These are phyloP conservation scores for Lepidotrigona ventralis DNA, from an alignment of 1,140 invertebrate genomes.

Conservation along the genomic window DNA sequence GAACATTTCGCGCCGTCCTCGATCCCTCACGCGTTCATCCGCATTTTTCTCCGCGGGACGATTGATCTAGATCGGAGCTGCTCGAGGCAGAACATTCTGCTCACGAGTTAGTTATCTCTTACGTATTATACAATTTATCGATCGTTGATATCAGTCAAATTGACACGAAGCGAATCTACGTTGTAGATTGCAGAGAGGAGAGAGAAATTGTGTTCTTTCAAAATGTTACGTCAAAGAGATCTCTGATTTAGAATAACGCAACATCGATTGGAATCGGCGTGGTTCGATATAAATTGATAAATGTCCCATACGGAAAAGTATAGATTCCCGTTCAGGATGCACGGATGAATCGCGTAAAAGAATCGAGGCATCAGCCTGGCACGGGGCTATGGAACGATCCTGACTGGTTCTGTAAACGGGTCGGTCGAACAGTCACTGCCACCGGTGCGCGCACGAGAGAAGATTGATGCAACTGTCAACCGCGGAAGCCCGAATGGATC, in stretches of 20 bases:
- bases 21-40: not conserved
- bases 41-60: not conserved
- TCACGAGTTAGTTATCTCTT: not conserved
- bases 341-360: not conserved
- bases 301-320: not conserved
- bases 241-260: not conserved
- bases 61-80: not conserved
- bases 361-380: not conserved
- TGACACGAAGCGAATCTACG: not conserved
- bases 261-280: not conserved
- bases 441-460: constrained; percentile 41
- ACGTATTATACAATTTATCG: not conserved
- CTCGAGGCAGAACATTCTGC: not conserved
- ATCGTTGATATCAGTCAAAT: not conserved
- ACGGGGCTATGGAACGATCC: constrained; percentile 23
- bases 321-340: not conserved
- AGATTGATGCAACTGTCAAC: constrained; percentile 61
- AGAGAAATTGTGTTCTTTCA: not conserved
- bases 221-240: not conserved
- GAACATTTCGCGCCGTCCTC: not conserved
- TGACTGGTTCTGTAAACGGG: constrained; percentile 34
- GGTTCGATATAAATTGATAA: not conserved
- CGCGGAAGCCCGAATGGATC: constrained; percentile 46
- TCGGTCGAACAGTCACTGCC: constrained; percentile 60
- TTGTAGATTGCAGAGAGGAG: not conserved